Evolutionary conservation across 2,888 invertebrate species (phyloP).

Genomic region (Stenurella melanura): DNA sequence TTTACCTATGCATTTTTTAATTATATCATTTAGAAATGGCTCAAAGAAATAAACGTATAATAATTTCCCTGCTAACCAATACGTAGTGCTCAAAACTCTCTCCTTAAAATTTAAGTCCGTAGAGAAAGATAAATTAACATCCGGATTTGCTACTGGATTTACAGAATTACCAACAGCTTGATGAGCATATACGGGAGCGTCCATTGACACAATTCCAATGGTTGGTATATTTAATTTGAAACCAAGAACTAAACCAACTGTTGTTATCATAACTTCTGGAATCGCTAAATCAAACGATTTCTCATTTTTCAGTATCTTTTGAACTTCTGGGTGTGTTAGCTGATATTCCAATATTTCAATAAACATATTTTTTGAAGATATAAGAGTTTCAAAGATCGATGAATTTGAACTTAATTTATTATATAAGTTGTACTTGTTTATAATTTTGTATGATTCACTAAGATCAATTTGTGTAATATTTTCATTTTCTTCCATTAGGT

Average conservation of each 20-base stretch:
- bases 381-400: conserved; percentile 9
- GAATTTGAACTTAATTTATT: conserved; percentile 42
- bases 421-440: conserved; percentile 45
- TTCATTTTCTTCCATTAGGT: conserved; percentile 70
- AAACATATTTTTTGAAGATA: not conserved
- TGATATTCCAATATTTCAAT: not conserved
- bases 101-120: conserved; percentile 62
- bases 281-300: conserved; percentile 65
- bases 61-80: conserved; percentile 29
- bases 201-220: conserved; percentile 67
- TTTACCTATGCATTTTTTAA: conserved; percentile 40
- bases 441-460: conserved; percentile 64
- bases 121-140: conserved; percentile 59
- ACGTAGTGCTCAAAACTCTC: conserved; percentile 59
- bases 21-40: conserved; percentile 16
- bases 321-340: conserved; percentile 49
- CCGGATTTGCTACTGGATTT: conserved; percentile 68
- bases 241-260: conserved; percentile 59
- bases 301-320: conserved; percentile 57
- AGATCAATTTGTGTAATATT: conserved; percentile 72
- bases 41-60: conserved; percentile 25
- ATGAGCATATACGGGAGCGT: conserved; percentile 61
- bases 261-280: conserved; percentile 58
- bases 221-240: conserved; percentile 66
- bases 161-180: conserved; percentile 65